Evolutionary conservation across 2,113 vertebrate species (phyloP), one percentile per base, ranked within the genome.

Genomic region (Silurus asotus): DNA sequence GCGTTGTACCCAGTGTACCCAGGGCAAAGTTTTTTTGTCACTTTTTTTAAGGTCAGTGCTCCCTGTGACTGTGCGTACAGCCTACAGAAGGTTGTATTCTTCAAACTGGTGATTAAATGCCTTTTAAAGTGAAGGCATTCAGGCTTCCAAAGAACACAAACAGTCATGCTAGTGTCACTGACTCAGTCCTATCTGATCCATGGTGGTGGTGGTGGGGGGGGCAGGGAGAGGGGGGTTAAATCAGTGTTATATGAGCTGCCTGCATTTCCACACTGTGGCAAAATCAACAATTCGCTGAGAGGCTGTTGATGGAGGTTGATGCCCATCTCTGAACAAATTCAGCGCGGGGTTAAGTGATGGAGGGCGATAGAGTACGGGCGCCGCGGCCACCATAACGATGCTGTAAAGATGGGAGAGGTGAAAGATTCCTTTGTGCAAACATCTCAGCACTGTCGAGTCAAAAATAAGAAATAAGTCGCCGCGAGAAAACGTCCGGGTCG

Each of bases 181-280:
- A 86, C 74, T 76, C 69, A 77, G 70, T 81, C 74, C 90, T 88
- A 93, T 94, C 92, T 88, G 91, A 93, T 91, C 86, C 87, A 56
- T 87, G 61, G 53, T 84, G 56, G 4, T 23, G 23, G 19, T 62
- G 61, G 61, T 20, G 61, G 61, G 28, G 28, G 28, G 28, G 28
- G 28, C 28, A 7, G 11, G 6, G 14, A 1, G 5, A 82, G 77
- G 90, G 82, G 87, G 53, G 84, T 77, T 89, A 86, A 37, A 87
- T 83, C 83, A 84, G 88, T 70, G 88, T 89, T 88, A 92, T 91
- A 89, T 87, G 88, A 91, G 89, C 62, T 70, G 89, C 92, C 92
- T 90, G 90, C 92, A 91, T 94, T 92, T 95, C 91, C 92, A 94
- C 91, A 92, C 90, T 88, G 88, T 88, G 91, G 88, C 91, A 93